A percentile compares a stretch with the other conserved stretches of the same genome.
These are phyloP conservation scores for Luehdorfia chinensis DNA, from an alignment of 1,140 invertebrate genomes.

Conservation along the genomic window DNA sequence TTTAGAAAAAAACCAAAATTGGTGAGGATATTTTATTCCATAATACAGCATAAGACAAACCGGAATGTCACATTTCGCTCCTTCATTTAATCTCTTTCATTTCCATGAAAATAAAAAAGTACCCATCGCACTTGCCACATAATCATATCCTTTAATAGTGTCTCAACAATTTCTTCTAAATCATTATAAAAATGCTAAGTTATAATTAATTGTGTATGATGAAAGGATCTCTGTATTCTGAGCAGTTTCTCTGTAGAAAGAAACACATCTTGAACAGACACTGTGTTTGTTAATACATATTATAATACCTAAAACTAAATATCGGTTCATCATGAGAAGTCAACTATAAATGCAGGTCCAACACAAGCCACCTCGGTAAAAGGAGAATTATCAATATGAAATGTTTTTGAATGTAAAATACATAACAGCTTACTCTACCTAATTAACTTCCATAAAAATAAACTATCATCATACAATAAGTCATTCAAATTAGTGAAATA, in stretches of 20 bases:
- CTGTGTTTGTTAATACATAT: conserved; percentile 63
- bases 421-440: conserved; percentile 75
- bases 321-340: conserved; percentile 64
- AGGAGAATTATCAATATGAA: conserved; percentile 41
- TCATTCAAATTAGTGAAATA: conserved; percentile 51
- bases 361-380: conserved; percentile 42
- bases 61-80: conserved; percentile 77
- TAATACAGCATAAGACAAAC: conserved; percentile 79
- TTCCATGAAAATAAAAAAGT: conserved; percentile 69
- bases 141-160: conserved; percentile 59
- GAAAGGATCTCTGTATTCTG: conserved; percentile 62
- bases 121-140: conserved; percentile 61
- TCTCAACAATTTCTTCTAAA: conserved; percentile 73
- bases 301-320: conserved; percentile 67
- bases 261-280: conserved; percentile 61
- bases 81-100: conserved; percentile 60
- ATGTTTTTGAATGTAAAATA: conserved; percentile 59
- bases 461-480: conserved; percentile 69
- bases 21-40: conserved; percentile 79
- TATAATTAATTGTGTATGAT: conserved; percentile 75
- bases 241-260: conserved; percentile 48
- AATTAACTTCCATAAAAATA: conserved; percentile 71
- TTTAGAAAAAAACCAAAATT: conserved; percentile 55
- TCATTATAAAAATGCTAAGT: conserved; percentile 76
- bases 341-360: conserved; percentile 67